Conservation (phyloP, 2,797 vertebrate genomes). For the Poeciliopsis gracilis region DNA sequence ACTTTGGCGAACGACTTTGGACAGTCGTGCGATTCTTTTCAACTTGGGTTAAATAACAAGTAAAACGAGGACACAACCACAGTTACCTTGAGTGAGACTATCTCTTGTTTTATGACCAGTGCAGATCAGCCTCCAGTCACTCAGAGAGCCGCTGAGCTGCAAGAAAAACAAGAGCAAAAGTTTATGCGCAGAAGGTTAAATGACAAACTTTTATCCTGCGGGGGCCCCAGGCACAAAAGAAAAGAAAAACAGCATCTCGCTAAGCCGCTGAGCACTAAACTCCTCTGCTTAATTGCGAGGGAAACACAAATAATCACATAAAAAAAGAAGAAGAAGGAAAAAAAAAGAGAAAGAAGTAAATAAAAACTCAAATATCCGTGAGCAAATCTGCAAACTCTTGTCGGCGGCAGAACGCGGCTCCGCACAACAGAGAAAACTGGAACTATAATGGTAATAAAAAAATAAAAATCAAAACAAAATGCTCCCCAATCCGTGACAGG, state of each 20-base stretch:
- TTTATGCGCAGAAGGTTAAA: constrained; percentile 37
- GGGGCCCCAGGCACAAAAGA: background rate
- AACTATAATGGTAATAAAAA: constrained; percentile 47
- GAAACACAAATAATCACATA: constrained; percentile 55
- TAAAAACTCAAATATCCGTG: constrained; percentile 65
- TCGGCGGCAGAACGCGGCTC: constrained; percentile 40
- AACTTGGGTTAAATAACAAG: constrained; percentile 23
- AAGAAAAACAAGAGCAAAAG: constrained; percentile 43
- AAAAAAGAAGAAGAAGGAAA: constrained; percentile 23
- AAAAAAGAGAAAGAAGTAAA: background rate
- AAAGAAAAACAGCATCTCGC: constrained; percentile 14
- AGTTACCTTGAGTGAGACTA: constrained; percentile 16
- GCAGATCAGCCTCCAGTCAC: constrained; percentile 74
- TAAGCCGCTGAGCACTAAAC: constrained; percentile 38
- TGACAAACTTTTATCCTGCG: constrained; percentile 9
- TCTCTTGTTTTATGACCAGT: background rate
- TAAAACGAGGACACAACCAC: constrained; percentile 8
- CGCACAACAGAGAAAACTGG: constrained; percentile 52
- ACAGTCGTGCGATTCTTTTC: constrained; percentile 37
- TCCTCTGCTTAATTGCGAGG: constrained; percentile 59
- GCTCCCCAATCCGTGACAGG: constrained; percentile 78
- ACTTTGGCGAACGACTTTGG: constrained; percentile 56
- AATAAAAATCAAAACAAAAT: constrained; percentile 76
- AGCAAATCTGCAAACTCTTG: constrained; percentile 76
- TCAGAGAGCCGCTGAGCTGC: constrained; percentile 83